Evolutionary conservation across 2,797 vertebrate species (phyloP), one percentile per base, ranked within the genome.

Genomic region (Takifugu rubripes): DNA sequence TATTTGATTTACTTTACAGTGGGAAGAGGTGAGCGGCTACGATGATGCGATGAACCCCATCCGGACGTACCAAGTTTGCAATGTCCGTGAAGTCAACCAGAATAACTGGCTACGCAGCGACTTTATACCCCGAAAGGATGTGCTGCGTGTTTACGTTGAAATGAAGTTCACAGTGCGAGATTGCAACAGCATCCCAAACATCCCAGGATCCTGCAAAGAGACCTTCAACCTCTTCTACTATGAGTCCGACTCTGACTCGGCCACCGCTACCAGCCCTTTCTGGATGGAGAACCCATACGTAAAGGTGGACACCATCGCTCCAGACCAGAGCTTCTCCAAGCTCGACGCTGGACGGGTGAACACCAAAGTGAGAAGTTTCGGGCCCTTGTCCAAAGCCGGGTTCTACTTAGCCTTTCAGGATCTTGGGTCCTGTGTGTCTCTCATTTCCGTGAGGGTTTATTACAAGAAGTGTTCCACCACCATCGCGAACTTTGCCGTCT

Each of bases 231-330:
- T 98, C 72, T 98, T 98, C 88, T 99, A 98, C 86, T 98, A 98
- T 0, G 96, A 99, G 78, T 96, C 96, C 0, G 97, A 99, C 84
- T 91, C 94, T 0, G 97, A 99, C 63, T 94, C 95, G 15, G 97
- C 97, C 66, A 96, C 96, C 0, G 94, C 94, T 42, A 95, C 91
- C 55, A 96, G 93, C 64, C 97, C 97, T 3, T 96, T 95, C 87
- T 99, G 97, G 97, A 99, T 99, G 97, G 97, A 99, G 86, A 98
- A 98, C 78, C 97, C 97, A 1, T 99, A 99, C 0, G 87, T 97
- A 70, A 99, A 99, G 88, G 97, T 99, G 93, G 97, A 99, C 92
- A 99, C 97, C 73, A 96, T 99, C 26, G 97, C 97, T 0, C 96
- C 97, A 0, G 97, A 99, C 0, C 93, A 94, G 85, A 99, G 95